Percentiles rank a stretch among this genome's conserved stretches.
These are phyloP conservation scores for Piscicola geometra DNA, from an alignment of 2,888 invertebrate species.

Conservation along the genomic window DNA sequence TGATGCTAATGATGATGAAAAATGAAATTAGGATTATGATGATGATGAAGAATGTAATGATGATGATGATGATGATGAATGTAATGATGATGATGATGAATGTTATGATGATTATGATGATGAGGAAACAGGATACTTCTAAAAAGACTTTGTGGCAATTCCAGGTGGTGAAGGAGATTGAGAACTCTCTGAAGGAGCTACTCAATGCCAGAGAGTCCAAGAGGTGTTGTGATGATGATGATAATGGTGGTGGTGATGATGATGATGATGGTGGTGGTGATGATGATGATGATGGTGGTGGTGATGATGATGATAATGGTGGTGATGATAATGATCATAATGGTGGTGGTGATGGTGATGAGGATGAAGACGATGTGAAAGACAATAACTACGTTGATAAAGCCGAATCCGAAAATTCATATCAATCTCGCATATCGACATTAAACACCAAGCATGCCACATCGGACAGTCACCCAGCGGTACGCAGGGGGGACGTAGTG, in stretches of 20 bases:
- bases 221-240: background rate
- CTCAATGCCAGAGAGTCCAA: background rate
- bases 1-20: too few species aligned
- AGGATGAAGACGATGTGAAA: too few species aligned
- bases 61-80: background rate
- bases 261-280: constrained; percentile 30
- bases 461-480: constrained; percentile 49
- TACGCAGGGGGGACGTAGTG: constrained; percentile 40
- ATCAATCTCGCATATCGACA: background rate
- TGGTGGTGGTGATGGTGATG: too few species aligned
- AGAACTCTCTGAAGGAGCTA: background rate
- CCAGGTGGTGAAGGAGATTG: background rate
- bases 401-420: background rate
- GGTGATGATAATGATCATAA: background rate
- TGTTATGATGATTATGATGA: background rate
- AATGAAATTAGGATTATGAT: background rate
- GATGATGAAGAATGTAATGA: background rate
- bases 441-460: too few species aligned
- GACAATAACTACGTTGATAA: background rate
- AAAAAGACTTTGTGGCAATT: background rate
- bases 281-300: constrained; percentile 30
- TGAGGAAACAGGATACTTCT: background rate
- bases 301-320: background rate
- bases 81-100: background rate
- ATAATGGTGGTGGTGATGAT: background rate